A percentile compares a stretch with the other conserved stretches of the same genome.
Conservation (phyloP, 2,113 vertebrate genomes). For the Sander vitreus region DNA sequence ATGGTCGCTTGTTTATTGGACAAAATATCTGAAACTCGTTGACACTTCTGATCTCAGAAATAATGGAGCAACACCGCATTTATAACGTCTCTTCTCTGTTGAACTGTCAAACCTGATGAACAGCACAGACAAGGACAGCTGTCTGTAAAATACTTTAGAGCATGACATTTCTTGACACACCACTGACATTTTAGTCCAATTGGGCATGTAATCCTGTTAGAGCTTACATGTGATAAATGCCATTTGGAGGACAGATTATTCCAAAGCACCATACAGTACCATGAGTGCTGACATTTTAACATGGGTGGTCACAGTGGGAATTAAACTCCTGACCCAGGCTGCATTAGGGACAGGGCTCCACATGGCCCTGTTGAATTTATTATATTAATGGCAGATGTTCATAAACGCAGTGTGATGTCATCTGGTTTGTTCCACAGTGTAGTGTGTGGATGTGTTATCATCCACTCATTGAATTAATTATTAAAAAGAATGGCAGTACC, state of each 20-base stretch:
- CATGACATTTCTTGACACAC: not conserved
- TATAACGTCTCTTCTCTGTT: not conserved
- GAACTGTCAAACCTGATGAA: not conserved
- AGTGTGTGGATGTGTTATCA: not conserved
- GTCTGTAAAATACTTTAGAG: not conserved
- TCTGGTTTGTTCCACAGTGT: not conserved
- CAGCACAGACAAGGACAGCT: not conserved
- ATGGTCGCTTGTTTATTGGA: too few species aligned
- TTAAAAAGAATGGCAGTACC: not conserved
- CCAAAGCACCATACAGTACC: conserved; percentile 14
- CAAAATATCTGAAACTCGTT: too few species aligned
- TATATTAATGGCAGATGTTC: conserved; percentile 47
- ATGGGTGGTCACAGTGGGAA: conserved; percentile 13
- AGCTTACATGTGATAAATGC: conserved; percentile 19
- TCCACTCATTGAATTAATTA: not conserved
- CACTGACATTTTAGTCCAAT: conserved; percentile 17
- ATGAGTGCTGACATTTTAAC: conserved; percentile 18
- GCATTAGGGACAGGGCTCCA: conserved; percentile 9
- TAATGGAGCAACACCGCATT: too few species aligned
- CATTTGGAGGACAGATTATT: conserved; percentile 47
- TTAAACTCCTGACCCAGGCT: conserved; percentile 16
- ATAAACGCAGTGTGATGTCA: conserved; percentile 11
- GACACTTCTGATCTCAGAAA: too few species aligned
- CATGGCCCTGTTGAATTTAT: conserved; percentile 44
- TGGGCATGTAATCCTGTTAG: conserved; percentile 37